Percentiles rank a stretch among this genome's conserved stretches.
Evolutionary conservation across 2,797 vertebrate genomes (phyloP).

Genomic region (Sebastes paucispinis): DNA sequence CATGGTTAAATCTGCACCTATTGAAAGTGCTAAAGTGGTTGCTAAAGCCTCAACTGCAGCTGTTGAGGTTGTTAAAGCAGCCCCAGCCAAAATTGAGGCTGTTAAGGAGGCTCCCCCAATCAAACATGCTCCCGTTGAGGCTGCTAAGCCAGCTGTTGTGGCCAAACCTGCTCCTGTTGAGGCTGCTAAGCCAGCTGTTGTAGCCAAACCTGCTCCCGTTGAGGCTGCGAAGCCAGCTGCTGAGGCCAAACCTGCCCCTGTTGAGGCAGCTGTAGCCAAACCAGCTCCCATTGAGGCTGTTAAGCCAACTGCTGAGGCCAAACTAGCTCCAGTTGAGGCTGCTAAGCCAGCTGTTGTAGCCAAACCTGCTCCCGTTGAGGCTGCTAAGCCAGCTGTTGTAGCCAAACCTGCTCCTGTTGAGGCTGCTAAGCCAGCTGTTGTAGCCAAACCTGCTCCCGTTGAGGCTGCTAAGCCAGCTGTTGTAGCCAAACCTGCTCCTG

Average conservation of each 20-base stretch:
- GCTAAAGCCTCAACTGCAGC: too few species aligned
- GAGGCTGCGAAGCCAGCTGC: background rate
- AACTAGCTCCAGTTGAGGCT: background rate
- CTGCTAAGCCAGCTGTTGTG: background rate
- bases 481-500: background rate
- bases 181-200: background rate
- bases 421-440: background rate
- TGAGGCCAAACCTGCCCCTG: background rate
- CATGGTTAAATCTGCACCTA: background rate
- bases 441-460: rapidly evolving
- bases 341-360: too few species aligned
- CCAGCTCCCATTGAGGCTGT: background rate
- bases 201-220: background rate
- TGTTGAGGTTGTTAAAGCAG: background rate
- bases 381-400: background rate
- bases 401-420: background rate
- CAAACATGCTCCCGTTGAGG: background rate
- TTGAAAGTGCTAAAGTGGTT: background rate
- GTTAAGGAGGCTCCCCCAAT: background rate
- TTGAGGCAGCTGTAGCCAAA: background rate
- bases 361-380: too few species aligned
- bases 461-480: background rate
- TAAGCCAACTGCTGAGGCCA: background rate
- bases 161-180: slow-evolving; percentile 5
- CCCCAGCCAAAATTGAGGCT: background rate